A percentile compares a stretch with the other conserved stretches of the same genome.
phyloP scores from a whole-genome alignment of 2,113 vertebrate genomes.

The Tonatia bakeri region DNA sequence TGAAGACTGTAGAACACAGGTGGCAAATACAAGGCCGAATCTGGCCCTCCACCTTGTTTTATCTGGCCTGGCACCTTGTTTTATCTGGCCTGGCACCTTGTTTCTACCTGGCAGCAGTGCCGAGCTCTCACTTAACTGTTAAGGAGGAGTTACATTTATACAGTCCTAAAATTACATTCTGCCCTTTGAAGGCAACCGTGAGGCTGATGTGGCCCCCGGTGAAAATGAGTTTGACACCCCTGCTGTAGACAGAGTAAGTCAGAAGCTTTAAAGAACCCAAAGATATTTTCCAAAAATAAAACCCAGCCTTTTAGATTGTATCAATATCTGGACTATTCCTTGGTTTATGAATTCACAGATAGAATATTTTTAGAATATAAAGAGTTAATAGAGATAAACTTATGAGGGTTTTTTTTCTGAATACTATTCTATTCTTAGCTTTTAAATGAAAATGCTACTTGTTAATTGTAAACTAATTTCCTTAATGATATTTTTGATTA shows the following conservation, averaged over 20 bases:
- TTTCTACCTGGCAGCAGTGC: too few relatives aligned
- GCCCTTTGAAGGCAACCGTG: too few relatives aligned
- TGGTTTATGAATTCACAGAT: neutral
- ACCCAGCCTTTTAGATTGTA: neutral
- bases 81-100: too few relatives aligned
- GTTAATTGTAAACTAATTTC: constrained; percentile 15
- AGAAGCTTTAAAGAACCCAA: constrained; percentile 34
- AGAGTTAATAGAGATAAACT: neutral
- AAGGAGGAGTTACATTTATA: too few relatives aligned
- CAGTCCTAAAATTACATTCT: too few relatives aligned
- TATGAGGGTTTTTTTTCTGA: neutral
- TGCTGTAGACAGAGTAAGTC: constrained; percentile 12
- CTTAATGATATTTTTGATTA: neutral
- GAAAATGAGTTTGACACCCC: too few relatives aligned
- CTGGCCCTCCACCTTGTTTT: too few relatives aligned
- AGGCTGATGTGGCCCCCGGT: too few relatives aligned
- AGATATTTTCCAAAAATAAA: constrained; percentile 45
- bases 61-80: too few relatives aligned
- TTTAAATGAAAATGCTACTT: neutral
- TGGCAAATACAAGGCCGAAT: too few relatives aligned
- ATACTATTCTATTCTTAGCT: neutral
- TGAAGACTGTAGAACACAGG: neutral
- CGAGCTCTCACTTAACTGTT: too few relatives aligned
- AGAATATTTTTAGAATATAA: neutral
- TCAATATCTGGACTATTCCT: neutral